Evolutionary conservation across 2,113 vertebrate genomes (phyloP).

Genomic region (Pungitius pungitius): DNA sequence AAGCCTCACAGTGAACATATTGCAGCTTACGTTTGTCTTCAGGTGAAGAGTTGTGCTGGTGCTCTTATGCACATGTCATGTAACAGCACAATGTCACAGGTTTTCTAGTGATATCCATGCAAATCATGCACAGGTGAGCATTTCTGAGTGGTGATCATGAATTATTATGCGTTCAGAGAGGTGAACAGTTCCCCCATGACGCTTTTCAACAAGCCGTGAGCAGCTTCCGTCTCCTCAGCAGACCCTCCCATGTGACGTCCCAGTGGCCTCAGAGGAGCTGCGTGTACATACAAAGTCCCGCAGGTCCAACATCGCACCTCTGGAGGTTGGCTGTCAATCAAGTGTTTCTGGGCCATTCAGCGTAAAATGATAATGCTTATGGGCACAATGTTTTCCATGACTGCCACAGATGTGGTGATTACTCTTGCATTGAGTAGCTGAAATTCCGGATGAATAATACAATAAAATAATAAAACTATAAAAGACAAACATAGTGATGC

Average conservation of each 20-base stretch:
- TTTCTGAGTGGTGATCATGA: conserved; percentile 15
- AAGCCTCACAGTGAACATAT: neutral
- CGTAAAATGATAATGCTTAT: conserved; percentile 45
- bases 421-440: neutral
- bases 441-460: too few species aligned
- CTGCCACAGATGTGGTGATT: conserved; percentile 32
- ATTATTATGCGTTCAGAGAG: conserved; percentile 39
- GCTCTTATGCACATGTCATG: conserved; percentile 14
- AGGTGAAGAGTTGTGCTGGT: neutral
- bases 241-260: conserved; percentile 36
- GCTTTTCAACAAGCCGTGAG: conserved; percentile 7
- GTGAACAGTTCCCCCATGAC: conserved; percentile 3
- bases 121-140: conserved; percentile 18
- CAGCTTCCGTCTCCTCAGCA: conserved; percentile 9
- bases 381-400: conserved; percentile 30
- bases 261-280: conserved; percentile 17
- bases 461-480: too few species aligned
- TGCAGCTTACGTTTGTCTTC: conserved; percentile 27
- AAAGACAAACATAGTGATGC: too few species aligned
- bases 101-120: neutral
- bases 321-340: conserved; percentile 47
- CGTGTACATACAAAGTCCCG: conserved; percentile 12
- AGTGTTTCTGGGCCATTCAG: conserved; percentile 29
- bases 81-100: conserved; percentile 13
- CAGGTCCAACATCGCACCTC: conserved; percentile 35